Evolutionary conservation across 2,113 vertebrate species (phyloP).

Genomic region (Spea bombifrons): DNA sequence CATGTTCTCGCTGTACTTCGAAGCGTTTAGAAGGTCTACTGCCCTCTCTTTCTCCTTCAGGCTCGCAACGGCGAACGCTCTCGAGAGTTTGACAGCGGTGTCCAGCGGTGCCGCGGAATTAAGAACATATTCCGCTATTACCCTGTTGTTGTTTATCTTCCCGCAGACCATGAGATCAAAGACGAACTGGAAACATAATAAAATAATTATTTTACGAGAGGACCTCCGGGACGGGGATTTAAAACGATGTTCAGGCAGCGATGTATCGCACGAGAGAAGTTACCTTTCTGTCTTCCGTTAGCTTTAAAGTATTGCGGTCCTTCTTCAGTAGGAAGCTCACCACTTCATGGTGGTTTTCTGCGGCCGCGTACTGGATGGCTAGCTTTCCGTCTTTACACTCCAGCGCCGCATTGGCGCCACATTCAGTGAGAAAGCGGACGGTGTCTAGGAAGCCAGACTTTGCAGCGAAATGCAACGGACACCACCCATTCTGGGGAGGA

Average conservation of each 20-base stretch:
- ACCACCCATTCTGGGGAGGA: conserved; percentile 53
- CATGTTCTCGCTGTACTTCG: conserved; percentile 56
- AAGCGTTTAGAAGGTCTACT: conserved; percentile 55
- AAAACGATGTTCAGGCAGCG: too few relatives aligned
- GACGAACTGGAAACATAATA: conserved; percentile 53
- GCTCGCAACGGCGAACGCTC: conserved; percentile 52
- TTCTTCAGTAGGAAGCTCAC: conserved; percentile 56
- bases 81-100: conserved; percentile 59
- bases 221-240: too few relatives aligned
- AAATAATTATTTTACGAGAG: background rate
- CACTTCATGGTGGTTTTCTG: conserved; percentile 56
- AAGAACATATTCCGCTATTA: conserved; percentile 58
- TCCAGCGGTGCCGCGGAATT: conserved; percentile 56
- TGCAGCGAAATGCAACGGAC: conserved; percentile 55
- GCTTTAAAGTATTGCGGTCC: conserved; percentile 53
- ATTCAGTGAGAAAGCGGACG: conserved; percentile 57
- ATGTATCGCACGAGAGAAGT: background rate
- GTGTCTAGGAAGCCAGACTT: conserved; percentile 56
- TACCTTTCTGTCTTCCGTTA: conserved; percentile 61
- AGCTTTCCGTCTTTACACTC: conserved; percentile 54
- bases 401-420: conserved; percentile 48
- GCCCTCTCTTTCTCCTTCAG: conserved; percentile 58
- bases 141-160: conserved; percentile 54
- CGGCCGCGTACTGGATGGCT: conserved; percentile 56
- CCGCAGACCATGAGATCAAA: conserved; percentile 65